Conservation (phyloP, 2,797 vertebrate genomes). For the Rhynchonycteris naso region DNA sequence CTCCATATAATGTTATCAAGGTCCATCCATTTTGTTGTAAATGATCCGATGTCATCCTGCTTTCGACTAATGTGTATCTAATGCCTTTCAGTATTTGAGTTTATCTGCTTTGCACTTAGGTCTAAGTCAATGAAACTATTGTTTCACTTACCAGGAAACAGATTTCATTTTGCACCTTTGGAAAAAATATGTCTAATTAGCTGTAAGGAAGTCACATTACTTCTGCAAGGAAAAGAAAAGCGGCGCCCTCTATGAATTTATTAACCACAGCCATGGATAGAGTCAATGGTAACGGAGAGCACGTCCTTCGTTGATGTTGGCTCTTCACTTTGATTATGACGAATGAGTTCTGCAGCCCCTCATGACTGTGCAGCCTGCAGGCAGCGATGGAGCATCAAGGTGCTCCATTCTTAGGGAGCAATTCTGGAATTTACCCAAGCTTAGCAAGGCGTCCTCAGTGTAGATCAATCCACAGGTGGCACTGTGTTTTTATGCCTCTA, state of each 20-base stretch:
- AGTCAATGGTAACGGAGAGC: not conserved
- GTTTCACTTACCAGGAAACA: slow-evolving; percentile 17
- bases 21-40: too few relatives aligned
- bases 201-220: not conserved
- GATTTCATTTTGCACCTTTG: not conserved
- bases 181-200: not conserved
- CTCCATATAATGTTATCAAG: too few relatives aligned
- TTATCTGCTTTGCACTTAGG: not conserved
- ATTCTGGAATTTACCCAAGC: slow-evolving; percentile 14
- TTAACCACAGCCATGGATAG: not conserved
- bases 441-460: not conserved
- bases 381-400: not conserved
- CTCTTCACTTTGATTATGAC: slow-evolving; percentile 11
- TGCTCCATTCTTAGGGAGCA: not conserved
- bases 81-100: not conserved
- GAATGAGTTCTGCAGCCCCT: not conserved
- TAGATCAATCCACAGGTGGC: not conserved
- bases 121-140: slow-evolving; percentile 1
- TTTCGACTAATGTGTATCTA: not conserved
- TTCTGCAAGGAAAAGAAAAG: slow-evolving; percentile 4
- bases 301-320: not conserved
- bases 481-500: not conserved
- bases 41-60: too few relatives aligned
- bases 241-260: not conserved
- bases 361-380: not conserved